Conservation (phyloP, 2,113 vertebrate species). For the Neopipo cinnamomea region DNA sequence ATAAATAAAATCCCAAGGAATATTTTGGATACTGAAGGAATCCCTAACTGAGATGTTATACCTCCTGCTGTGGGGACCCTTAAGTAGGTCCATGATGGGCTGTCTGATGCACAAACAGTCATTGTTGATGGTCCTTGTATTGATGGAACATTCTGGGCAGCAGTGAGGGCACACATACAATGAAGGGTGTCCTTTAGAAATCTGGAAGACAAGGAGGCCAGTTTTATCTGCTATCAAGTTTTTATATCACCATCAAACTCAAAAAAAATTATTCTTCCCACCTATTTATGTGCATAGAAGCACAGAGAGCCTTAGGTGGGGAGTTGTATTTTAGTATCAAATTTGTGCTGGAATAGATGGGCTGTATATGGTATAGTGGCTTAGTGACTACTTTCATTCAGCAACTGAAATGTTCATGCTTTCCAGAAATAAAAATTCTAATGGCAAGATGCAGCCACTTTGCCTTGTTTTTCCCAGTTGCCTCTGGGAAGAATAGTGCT, state of each 20-base stretch:
- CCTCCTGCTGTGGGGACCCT: background rate
- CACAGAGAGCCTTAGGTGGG: background rate
- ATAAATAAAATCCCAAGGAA: background rate
- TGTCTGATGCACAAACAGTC: background rate
- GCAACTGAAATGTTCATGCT: background rate
- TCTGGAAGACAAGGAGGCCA: background rate
- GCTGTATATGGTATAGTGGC: background rate
- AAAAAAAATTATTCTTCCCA: background rate
- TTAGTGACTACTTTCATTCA: background rate
- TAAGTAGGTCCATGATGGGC: background rate
- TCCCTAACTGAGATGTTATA: background rate
- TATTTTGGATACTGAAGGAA: background rate
- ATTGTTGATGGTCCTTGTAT: background rate
- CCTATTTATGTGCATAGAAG: background rate
- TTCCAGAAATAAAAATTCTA: background rate
- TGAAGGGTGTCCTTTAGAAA: background rate
- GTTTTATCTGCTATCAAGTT: background rate
- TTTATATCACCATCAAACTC: background rate
- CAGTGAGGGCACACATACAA: fast-evolving
- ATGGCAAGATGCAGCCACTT: background rate
- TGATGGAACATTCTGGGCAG: background rate
- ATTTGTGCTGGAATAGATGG: background rate
- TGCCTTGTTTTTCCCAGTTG: background rate
- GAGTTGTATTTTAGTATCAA: background rate
- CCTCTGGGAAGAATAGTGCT: background rate